Conservation (phyloP, 23 tunicate species). For the Diplosoma virens region DNA sequence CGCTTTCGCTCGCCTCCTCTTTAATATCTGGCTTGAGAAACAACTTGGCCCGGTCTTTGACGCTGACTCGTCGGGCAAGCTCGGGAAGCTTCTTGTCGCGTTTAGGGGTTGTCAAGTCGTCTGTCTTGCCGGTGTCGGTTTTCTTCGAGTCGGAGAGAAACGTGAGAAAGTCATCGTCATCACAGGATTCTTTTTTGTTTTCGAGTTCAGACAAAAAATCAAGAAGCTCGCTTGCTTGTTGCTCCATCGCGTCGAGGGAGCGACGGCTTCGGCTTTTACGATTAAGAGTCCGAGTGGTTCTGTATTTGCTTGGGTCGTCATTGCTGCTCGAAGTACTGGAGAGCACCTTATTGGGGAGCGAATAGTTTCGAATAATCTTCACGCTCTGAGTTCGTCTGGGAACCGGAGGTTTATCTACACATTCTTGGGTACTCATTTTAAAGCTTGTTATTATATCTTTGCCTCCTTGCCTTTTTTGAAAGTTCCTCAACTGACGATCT, state of each 20-base stretch:
- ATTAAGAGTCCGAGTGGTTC: conserved; percentile 34
- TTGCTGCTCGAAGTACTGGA: not conserved
- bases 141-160: conserved; percentile 18
- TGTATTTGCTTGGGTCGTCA: conserved; percentile 15
- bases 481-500: too few relatives aligned
- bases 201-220: conserved; percentile 80
- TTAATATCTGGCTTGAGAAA: conserved; percentile 56
- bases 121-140: not conserved
- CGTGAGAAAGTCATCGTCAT: conserved; percentile 20
- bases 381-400: conserved; percentile 57
- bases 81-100: not conserved
- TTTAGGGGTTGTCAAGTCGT: not conserved
- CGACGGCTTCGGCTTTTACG: conserved; percentile 47
- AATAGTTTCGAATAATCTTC: conserved; percentile 12
- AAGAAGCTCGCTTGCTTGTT: conserved; percentile 71
- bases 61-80: conserved; percentile 31
- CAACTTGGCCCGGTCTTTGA: conserved; percentile 56
- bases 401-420: conserved; percentile 33
- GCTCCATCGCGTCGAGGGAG: conserved; percentile 81
- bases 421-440: too few relatives aligned
- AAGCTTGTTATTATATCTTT: too few relatives aligned
- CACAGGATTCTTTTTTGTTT: conserved; percentile 58
- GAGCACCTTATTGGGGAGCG: conserved; percentile 8
- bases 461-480: too few relatives aligned
- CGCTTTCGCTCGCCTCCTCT: conserved; percentile 36